Base-by-base conservation (phyloP, 2,113 vertebrate species). In the Pluvianellus socialis region DNA sequence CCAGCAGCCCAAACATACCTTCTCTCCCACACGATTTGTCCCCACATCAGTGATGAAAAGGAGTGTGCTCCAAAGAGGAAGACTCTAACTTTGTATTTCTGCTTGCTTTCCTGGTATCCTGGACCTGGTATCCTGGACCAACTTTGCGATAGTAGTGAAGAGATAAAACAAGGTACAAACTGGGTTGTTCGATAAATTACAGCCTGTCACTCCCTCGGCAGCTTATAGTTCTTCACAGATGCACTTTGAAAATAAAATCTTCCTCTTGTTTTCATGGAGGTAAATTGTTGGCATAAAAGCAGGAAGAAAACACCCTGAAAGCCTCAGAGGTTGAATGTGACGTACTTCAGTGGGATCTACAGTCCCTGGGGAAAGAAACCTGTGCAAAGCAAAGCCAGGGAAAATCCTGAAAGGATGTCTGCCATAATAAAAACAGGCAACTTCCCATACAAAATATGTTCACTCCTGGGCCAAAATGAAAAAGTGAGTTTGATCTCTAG, bases 381-480 rank as follows among this genome's bases (percentile, higher is more conserved):
- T 49, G 8, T 26, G 40, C 9, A 21, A 55, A 86, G 35, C 33
- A 83, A 73, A 70, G 40, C 15, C 27, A 58, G 24, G 59, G 62
- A 26, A 88, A 55, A 81, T 61, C 67, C 82, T 47, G 40, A 32
- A 92, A 58, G 49, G 28, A 12, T 42, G 32, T 24, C n/a, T 75
- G 40, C 52, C 30, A 12, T 35, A 44, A 58, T 27, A 49, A 74
- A 96, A 50, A 0, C 5, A 6, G 58, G 7, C 28, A 47, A 26
- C 26, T 65, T 79, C 22, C 62, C 1, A 0, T 24, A 42, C 5
- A 8, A 83, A 82, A 56, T 3, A 13, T 1, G 0, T 58, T 30
- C 7, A 7, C 14, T 45, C 28, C 10, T 67, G n/a, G 33, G 20
- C 26, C 63, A 47, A 17, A 35, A 10, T 55, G 47, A 79, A 75